A percentile compares a stretch with the other conserved stretches of the same genome.
Conservation (phyloP, 2,113 vertebrate species). For the Xiphias gladius region DNA sequence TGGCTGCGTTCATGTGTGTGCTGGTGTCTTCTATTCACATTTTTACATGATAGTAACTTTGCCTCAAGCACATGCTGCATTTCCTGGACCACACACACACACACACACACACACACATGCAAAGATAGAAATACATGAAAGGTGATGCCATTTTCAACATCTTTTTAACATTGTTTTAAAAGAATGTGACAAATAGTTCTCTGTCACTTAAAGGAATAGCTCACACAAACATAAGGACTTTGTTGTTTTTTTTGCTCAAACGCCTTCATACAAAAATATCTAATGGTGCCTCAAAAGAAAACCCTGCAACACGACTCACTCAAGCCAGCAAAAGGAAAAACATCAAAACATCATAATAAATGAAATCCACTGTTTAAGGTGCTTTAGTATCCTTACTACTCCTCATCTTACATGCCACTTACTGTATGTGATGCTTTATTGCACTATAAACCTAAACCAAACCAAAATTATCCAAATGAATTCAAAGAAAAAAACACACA, state of each 20-base stretch:
- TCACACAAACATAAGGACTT: neutral
- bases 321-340: neutral
- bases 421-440: neutral
- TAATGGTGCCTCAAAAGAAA: neutral
- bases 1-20: conserved; percentile 24
- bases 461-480: neutral
- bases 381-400: neutral
- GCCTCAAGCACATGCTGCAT: conserved; percentile 14
- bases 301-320: neutral
- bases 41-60: conserved; percentile 26
- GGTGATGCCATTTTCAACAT: neutral
- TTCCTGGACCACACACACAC: conserved; percentile 21
- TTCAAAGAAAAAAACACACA: neutral
- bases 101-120: neutral
- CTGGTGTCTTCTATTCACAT: conserved; percentile 35
- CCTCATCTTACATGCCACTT: neutral
- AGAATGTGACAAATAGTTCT: neutral
- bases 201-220: neutral
- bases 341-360: neutral
- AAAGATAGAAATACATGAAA: neutral
- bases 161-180: too few species aligned
- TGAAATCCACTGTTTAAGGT: neutral
- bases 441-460: neutral
- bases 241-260: neutral
- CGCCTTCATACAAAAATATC: neutral